Evolutionary conservation across 1,140 invertebrate genomes (phyloP).

Genomic region (Tribolium madens): DNA sequence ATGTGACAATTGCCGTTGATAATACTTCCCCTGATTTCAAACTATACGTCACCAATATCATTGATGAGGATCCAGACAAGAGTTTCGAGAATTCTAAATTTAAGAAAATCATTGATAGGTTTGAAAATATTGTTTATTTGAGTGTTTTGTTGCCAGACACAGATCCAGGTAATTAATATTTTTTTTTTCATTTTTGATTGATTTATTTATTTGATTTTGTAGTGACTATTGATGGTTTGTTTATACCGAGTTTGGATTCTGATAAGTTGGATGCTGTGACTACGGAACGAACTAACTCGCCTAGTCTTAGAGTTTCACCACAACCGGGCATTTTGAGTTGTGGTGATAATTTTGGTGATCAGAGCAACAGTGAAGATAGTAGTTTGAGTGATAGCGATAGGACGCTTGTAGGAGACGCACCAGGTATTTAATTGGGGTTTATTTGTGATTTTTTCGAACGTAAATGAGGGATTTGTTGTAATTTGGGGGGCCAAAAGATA

Average conservation of each 20-base stretch:
- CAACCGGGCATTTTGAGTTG: slow-evolving; percentile 57
- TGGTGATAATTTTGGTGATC: slow-evolving; percentile 66
- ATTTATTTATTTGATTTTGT: slow-evolving; percentile 43
- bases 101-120: slow-evolving; percentile 68
- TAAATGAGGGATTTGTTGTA: too few relatives aligned
- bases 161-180: slow-evolving; percentile 67
- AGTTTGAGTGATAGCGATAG: slow-evolving; percentile 83
- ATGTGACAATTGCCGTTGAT: slow-evolving; percentile 56
- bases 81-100: slow-evolving; percentile 63
- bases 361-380: slow-evolving; percentile 83
- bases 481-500: too few relatives aligned
- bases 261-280: slow-evolving; percentile 55
- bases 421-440: slow-evolving; percentile 66
- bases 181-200: neutral
- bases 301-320: slow-evolving; percentile 57
- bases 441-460: neutral
- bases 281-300: slow-evolving; percentile 55
- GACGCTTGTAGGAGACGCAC: slow-evolving; percentile 75
- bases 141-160: slow-evolving; percentile 73
- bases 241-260: slow-evolving; percentile 68
- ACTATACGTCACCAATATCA: slow-evolving; percentile 65
- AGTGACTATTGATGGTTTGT: slow-evolving; percentile 69
- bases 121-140: slow-evolving; percentile 73
- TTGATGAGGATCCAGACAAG: slow-evolving; percentile 62
- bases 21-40: slow-evolving; percentile 66